These are phyloP conservation scores for Physella acuta DNA, from an alignment of 1,140 invertebrate species.

Conservation along the genomic window DNA sequence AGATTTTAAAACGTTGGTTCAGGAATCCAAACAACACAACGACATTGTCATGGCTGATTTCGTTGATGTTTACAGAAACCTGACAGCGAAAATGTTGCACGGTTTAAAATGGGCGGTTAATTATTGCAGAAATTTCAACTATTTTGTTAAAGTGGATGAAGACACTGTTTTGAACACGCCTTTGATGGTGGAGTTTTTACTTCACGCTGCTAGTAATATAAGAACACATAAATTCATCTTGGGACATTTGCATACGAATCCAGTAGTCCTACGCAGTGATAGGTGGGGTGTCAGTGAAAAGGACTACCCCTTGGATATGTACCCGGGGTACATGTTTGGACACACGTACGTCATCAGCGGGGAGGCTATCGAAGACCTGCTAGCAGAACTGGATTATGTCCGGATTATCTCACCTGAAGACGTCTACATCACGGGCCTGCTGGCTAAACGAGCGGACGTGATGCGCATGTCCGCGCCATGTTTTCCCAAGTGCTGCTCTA, in stretches of 20 bases:
- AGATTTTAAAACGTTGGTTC: neutral
- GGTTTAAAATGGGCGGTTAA: conserved; percentile 75
- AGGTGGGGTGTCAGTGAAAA: conserved; percentile 19
- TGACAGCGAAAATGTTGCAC: conserved; percentile 70
- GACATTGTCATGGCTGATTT: conserved; percentile 45
- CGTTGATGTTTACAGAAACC: conserved; percentile 38
- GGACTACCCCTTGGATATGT: conserved; percentile 22
- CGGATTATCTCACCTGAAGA: conserved; percentile 51
- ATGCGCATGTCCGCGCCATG: conserved; percentile 13
- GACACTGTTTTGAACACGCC: conserved; percentile 80
- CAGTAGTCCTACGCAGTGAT: conserved; percentile 14
- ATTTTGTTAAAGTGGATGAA: conserved; percentile 84
- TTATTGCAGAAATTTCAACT: conserved; percentile 67
- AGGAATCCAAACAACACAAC: conserved; percentile 25
- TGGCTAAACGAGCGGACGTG: conserved; percentile 15
- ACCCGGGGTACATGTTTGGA: conserved; percentile 50
- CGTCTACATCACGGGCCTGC: conserved; percentile 53
- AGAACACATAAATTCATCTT: neutral
- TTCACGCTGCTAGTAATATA: neutral
- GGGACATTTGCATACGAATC: neutral
- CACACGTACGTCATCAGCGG: conserved; percentile 51
- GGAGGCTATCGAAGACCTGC: conserved; percentile 37
- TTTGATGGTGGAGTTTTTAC: conserved; percentile 21
- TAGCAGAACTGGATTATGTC: conserved; percentile 30
- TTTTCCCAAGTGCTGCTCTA: conserved; percentile 7